Evolutionary conservation across 2,113 vertebrate genomes (phyloP).

Genomic region (Petaurus breviceps): DNA sequence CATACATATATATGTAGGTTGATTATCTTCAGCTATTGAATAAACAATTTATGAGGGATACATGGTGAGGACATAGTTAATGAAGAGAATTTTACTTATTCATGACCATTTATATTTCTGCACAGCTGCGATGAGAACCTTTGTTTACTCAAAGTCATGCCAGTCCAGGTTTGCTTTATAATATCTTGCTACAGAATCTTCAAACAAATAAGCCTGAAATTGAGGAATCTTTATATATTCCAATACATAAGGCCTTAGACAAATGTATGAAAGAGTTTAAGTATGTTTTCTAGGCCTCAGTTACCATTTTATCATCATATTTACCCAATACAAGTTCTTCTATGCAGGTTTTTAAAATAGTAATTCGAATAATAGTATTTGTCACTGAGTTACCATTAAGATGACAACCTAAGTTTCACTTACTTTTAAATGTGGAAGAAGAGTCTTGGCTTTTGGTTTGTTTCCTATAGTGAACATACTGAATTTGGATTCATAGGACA

Average conservation of each 20-base stretch:
- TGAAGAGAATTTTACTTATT: conserved; percentile 8
- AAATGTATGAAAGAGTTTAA: not conserved
- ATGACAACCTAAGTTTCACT: not conserved
- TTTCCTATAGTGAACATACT: not conserved
- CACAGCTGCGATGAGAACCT: not conserved
- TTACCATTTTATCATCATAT: not conserved
- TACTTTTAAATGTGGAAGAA: no score
- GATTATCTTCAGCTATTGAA: not conserved
- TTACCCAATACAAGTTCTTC: not conserved
- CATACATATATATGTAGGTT: not conserved
- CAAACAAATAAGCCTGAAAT: not conserved
- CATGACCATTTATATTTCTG: not conserved
- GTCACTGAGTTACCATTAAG: not conserved
- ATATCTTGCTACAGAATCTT: not conserved
- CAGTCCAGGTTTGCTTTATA: not conserved
- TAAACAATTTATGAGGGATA: not conserved
- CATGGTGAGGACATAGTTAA: not conserved
- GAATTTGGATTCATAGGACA: not conserved
- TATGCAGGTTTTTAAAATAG: not conserved
- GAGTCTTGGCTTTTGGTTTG: not conserved
- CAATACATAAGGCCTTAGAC: not conserved
- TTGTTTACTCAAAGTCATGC: not conserved
- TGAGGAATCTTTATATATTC: not conserved
- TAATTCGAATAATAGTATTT: not conserved
- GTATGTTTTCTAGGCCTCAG: not conserved